Conservation (phyloP, 2,888 invertebrate genomes). For the Drosophila melanosoma region DNA sequence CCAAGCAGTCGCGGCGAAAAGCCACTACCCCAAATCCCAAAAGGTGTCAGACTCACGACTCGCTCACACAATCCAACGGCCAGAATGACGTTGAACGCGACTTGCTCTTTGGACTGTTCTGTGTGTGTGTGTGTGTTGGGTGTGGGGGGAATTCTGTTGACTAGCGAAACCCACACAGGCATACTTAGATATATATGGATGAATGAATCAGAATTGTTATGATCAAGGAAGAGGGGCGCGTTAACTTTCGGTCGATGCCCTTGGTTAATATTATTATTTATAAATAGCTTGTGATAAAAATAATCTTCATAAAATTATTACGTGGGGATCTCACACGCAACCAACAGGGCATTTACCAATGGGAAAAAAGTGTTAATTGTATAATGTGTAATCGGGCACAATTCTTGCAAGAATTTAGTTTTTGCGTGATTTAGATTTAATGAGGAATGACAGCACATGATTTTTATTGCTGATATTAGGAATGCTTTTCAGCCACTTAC, state of each 20-base stretch:
- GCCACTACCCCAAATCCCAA: not conserved
- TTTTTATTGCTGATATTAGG: not conserved
- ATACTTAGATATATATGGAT: not conserved
- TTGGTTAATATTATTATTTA: conserved; percentile 13
- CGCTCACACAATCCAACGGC: not conserved
- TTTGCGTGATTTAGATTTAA: conserved; percentile 14
- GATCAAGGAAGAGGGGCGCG: not conserved
- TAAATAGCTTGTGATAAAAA: conserved; percentile 26
- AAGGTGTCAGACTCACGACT: not conserved
- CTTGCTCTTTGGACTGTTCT: conserved; percentile 30
- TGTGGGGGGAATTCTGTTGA: conserved; percentile 3
- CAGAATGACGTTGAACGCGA: conserved; percentile 28
- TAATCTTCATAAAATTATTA: conserved; percentile 1
- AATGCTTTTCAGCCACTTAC: not conserved
- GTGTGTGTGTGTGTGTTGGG: not conserved
- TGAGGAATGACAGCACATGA: conserved; percentile 23
- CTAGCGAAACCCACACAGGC: not conserved
- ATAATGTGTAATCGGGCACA: not conserved
- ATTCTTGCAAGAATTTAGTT: conserved; percentile 3
- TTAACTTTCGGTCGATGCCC: conserved; percentile 19
- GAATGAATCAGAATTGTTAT: conserved; percentile 14
- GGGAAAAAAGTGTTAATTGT: conserved; percentile 16
- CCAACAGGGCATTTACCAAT: not conserved
- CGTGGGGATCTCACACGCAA: not conserved
- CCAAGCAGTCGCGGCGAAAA: conserved; percentile 21